Conservation (phyloP, 2,113 vertebrate species). For the Empidonax alnorum region DNA sequence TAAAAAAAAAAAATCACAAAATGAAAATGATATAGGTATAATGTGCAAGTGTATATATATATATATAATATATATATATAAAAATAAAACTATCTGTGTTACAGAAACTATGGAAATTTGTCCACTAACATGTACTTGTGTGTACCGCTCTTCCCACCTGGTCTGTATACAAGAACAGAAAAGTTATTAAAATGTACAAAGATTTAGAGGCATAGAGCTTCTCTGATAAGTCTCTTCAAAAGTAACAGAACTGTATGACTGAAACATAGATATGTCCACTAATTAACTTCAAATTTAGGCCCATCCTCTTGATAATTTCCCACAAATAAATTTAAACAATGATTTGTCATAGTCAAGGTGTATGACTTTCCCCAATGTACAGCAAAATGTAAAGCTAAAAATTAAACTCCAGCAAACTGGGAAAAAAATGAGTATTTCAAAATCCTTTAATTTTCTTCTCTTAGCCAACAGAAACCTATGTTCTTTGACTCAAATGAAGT, state of each 20-base stretch:
- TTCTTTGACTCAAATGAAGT: slow-evolving; percentile 65
- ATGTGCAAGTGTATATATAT: no score
- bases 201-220: neutral
- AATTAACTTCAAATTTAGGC: neutral
- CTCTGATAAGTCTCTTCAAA: neutral
- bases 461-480: slow-evolving; percentile 28
- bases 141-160: neutral
- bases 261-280: neutral
- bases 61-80: no score
- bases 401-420: neutral
- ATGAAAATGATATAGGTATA: neutral
- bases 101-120: neutral
- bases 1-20: neutral
- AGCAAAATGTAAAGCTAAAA: neutral
- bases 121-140: neutral
- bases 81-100: neutral
- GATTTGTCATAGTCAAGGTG: neutral
- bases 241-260: neutral
- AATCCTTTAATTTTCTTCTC: neutral
- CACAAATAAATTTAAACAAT: neutral
- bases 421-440: neutral
- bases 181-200: neutral
- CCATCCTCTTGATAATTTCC: neutral
- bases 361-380: neutral
- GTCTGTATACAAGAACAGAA: neutral